Conservation (phyloP, 2,797 vertebrate species). For the Ciconia nigra region DNA sequence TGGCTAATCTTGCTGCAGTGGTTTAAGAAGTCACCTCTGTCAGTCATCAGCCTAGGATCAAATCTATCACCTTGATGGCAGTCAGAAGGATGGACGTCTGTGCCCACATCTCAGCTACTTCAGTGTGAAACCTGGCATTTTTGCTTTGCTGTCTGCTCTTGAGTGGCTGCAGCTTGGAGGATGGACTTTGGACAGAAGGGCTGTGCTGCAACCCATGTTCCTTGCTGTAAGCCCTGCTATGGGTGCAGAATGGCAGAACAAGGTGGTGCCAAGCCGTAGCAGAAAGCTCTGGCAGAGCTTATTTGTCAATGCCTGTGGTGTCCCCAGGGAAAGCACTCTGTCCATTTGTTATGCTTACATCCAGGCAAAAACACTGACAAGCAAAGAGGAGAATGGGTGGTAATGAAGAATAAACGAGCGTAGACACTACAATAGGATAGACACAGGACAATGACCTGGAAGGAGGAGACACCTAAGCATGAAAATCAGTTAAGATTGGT, state of each 20-base stretch:
- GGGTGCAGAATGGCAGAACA: not conserved
- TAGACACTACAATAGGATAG: not conserved
- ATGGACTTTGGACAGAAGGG: not conserved
- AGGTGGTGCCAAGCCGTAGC: not conserved
- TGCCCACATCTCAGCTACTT: not conserved
- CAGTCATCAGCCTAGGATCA: not conserved
- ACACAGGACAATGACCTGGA: not conserved
- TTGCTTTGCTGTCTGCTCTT: not conserved
- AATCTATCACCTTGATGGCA: not conserved
- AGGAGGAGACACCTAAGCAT: not conserved
- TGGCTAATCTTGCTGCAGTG: not conserved
- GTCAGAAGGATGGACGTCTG: not conserved
- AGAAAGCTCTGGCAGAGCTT: not conserved
- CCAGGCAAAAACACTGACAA: not conserved
- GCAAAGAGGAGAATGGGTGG: not conserved
- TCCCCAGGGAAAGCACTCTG: not conserved
- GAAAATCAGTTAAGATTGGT: rapidly evolving
- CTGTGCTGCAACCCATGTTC: not conserved
- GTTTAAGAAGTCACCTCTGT: not conserved
- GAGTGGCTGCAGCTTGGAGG: not conserved
- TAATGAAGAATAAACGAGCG: not conserved
- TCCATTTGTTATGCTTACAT: not conserved
- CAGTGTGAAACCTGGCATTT: not conserved
- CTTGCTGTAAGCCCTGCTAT: not conserved
- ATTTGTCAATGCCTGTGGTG: not conserved